Percentiles rank a stretch among this genome's conserved stretches.
phyloP scores from a whole-genome alignment of 2,888 invertebrate genomes.

The Baccha elongata region DNA sequence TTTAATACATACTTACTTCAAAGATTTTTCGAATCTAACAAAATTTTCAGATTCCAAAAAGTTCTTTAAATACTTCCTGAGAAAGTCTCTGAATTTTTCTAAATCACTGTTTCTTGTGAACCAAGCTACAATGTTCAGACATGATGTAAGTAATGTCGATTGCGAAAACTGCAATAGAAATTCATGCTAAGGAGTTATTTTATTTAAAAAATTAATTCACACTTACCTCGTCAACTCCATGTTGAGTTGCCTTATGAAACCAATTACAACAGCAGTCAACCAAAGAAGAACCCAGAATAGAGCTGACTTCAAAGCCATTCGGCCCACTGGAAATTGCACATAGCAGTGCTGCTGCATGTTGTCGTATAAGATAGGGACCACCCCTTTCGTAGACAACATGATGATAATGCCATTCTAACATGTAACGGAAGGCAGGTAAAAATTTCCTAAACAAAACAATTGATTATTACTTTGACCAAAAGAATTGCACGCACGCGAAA shows the following conservation, averaged over 20 bases:
- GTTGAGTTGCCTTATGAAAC: conserved; percentile 79
- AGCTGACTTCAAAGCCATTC: conserved; percentile 77
- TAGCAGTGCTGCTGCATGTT: conserved; percentile 81
- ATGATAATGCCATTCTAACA: conserved; percentile 82
- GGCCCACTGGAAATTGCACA: conserved; percentile 77
- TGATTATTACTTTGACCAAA: conserved; percentile 34
- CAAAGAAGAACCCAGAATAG: conserved; percentile 77
- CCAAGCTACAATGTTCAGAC: conserved; percentile 78
- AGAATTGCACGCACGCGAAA: conserved; percentile 42
- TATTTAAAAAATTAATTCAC: neutral
- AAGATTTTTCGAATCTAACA: conserved; percentile 73
- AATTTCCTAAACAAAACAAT: conserved; percentile 77
- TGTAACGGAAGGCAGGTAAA: conserved; percentile 80
- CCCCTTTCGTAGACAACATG: conserved; percentile 80
- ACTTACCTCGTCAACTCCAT: conserved; percentile 78
- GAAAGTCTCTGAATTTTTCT: conserved; percentile 77
- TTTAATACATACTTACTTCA: conserved; percentile 51
- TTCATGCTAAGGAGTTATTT: neutral
- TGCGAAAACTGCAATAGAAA: conserved; percentile 79
- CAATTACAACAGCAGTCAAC: conserved; percentile 81
- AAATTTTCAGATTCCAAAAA: conserved; percentile 78
- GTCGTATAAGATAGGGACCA: conserved; percentile 80
- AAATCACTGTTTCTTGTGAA: conserved; percentile 74
- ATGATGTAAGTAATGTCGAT: conserved; percentile 79
- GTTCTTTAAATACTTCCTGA: conserved; percentile 77